Conservation (phyloP, 1,140 invertebrate species). For the Luehdorfia chinensis region DNA sequence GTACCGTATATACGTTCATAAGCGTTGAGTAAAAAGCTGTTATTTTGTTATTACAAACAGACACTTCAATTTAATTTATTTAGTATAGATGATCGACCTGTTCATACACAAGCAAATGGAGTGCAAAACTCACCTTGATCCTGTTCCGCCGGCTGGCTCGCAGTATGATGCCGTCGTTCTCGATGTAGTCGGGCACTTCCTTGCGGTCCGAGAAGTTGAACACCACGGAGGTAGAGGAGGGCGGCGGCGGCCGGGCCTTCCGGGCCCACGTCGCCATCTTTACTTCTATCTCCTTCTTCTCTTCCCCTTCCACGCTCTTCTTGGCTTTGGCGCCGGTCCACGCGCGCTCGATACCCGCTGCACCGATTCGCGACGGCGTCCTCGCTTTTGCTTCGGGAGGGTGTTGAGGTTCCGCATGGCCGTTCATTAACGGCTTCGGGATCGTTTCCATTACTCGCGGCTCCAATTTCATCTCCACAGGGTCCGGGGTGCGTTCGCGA, state of each 20-base stretch:
- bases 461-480: conserved; percentile 26
- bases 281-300: conserved; percentile 42
- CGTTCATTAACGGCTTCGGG: conserved; percentile 36
- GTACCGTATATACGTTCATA: too few relatives aligned
- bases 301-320: conserved; percentile 28
- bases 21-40: too few relatives aligned
- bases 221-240: conserved; percentile 84
- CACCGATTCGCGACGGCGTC: conserved; percentile 35
- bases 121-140: conserved; percentile 86
- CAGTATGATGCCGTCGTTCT: conserved; percentile 89
- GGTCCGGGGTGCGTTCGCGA: conserved; percentile 25
- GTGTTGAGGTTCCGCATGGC: conserved; percentile 33
- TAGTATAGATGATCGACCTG: too few relatives aligned
- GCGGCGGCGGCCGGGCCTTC: conserved; percentile 32
- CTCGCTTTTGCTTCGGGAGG: conserved; percentile 25
- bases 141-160: conserved; percentile 81
- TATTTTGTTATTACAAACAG: too few relatives aligned
- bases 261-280: conserved; percentile 32
- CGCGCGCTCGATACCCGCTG: conserved; percentile 53
- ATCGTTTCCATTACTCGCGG: conserved; percentile 24
- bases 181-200: conserved; percentile 92
- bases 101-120: too few relatives aligned
- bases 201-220: conserved; percentile 92
- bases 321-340: conserved; percentile 47
- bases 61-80: too few relatives aligned